Evolutionary conservation across 1,140 invertebrate genomes (phyloP).

Genomic region (Eupeodes corollae): DNA sequence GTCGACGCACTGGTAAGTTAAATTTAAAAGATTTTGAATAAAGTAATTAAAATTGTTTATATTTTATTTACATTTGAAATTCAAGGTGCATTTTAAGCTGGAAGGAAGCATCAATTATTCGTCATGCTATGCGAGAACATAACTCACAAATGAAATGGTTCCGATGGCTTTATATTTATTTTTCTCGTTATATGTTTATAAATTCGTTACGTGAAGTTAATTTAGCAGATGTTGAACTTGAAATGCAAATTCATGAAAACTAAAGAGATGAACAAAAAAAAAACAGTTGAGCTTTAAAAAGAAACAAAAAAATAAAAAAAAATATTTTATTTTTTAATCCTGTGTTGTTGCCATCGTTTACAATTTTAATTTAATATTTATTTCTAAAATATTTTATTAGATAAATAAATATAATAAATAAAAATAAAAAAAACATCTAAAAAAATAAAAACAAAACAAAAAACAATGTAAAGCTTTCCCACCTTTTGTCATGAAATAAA

Average conservation of each 20-base stretch:
- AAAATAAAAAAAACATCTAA: no score
- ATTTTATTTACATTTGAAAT: neutral
- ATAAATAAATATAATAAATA: no score
- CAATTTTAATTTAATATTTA: no score
- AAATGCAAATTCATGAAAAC: constrained; percentile 57
- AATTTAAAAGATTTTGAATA: neutral
- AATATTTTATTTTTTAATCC: no score
- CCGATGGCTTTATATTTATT: constrained; percentile 74
- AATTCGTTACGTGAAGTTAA: constrained; percentile 70
- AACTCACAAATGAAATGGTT: constrained; percentile 88
- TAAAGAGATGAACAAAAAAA: constrained; percentile 1
- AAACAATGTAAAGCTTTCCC: no score
- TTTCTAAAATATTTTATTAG: no score
- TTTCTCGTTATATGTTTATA: constrained; percentile 83
- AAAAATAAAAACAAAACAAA: no score
- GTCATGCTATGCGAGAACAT: constrained; percentile 74
- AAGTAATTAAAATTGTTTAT: neutral
- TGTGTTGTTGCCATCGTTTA: no score
- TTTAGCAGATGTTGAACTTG: constrained; percentile 58
- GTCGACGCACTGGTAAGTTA: constrained; percentile 58
- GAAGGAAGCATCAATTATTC: constrained; percentile 43
- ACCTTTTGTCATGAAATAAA: no score
- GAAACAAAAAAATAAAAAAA: no score
- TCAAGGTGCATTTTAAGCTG: constrained; percentile 48
- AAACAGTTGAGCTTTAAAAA: no score